Percentiles rank a stretch among this genome's conserved stretches.
Evolutionary conservation across 2,888 invertebrate genomes (phyloP).

Genomic region (Tortrix viridana): DNA sequence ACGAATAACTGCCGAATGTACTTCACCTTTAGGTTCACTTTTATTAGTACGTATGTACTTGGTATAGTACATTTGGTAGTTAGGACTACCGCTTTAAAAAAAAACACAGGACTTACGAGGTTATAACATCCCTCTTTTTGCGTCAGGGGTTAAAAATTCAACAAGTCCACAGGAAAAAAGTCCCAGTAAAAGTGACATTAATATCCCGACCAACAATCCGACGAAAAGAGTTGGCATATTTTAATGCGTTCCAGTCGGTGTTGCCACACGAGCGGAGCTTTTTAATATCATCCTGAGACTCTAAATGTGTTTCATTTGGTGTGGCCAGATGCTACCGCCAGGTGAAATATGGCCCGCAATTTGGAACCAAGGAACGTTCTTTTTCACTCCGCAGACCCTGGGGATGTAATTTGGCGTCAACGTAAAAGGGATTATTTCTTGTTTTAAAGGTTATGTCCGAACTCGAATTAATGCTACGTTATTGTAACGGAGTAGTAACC

Average conservation of each 20-base stretch:
- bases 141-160: too few species aligned
- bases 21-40: too few species aligned
- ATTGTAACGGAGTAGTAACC: too few species aligned
- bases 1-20: too few species aligned
- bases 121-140: too few species aligned
- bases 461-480: neutral
- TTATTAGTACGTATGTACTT: too few species aligned
- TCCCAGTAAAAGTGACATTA: conserved; percentile 40
- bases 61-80: too few species aligned
- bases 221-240: neutral
- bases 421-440: conserved; percentile 20
- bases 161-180: conserved; percentile 45
- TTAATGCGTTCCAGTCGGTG: conserved; percentile 33
- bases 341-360: conserved; percentile 65
- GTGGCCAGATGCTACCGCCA: conserved; percentile 61
- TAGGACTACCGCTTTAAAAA: too few species aligned
- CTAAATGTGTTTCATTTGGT: conserved; percentile 63
- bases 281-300: conserved; percentile 58
- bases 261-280: conserved; percentile 48
- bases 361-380: conserved; percentile 49
- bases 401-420: conserved; percentile 47
- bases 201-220: conserved; percentile 39
- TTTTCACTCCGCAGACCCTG: conserved; percentile 49
- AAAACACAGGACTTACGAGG: too few species aligned
- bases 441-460: conserved; percentile 23